A percentile compares a stretch with the other conserved stretches of the same genome.
Conservation (phyloP, 23 tunicate species). For the Ascidia mentula region DNA sequence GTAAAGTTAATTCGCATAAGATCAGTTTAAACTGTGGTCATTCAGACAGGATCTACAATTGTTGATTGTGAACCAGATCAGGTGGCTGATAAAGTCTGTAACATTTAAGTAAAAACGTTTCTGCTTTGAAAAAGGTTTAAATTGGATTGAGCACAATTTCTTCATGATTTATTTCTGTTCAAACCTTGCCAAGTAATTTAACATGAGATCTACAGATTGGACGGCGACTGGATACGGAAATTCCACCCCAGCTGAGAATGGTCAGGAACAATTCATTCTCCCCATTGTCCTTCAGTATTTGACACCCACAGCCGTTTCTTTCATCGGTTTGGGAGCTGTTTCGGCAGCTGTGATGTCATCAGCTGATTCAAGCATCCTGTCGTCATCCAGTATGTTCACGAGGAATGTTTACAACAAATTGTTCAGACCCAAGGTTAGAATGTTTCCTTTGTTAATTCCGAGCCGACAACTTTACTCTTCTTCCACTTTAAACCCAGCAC, state of each 20-base stretch:
- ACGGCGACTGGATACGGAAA: slow-evolving; percentile 47
- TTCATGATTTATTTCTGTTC: background rate
- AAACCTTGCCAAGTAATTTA: background rate
- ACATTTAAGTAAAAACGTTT: no score
- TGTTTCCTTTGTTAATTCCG: no score
- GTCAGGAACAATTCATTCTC: slow-evolving; percentile 50
- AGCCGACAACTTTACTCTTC: no score
- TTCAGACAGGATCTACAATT: no score
- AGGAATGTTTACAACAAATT: slow-evolving; percentile 61
- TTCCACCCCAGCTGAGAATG: slow-evolving; percentile 25
- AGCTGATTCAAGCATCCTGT: slow-evolving; percentile 83
- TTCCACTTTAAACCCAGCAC: no score
- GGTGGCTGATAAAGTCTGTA: no score
- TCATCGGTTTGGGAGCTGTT: slow-evolving; percentile 85
- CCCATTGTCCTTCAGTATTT: slow-evolving; percentile 86
- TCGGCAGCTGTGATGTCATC: slow-evolving; percentile 99
- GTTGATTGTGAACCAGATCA: no score
- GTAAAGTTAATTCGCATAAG: no score
- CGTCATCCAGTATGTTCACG: slow-evolving; percentile 86
- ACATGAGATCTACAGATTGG: slow-evolving; percentile 46
- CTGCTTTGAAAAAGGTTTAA: no score
- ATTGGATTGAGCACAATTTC: no score
- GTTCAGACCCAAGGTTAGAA: slow-evolving; percentile 63
- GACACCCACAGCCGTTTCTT: slow-evolving; percentile 71
- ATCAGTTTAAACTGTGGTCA: no score